Evolutionary conservation across 2,113 vertebrate genomes (phyloP).

Genomic region (Neoarius graeffei): DNA sequence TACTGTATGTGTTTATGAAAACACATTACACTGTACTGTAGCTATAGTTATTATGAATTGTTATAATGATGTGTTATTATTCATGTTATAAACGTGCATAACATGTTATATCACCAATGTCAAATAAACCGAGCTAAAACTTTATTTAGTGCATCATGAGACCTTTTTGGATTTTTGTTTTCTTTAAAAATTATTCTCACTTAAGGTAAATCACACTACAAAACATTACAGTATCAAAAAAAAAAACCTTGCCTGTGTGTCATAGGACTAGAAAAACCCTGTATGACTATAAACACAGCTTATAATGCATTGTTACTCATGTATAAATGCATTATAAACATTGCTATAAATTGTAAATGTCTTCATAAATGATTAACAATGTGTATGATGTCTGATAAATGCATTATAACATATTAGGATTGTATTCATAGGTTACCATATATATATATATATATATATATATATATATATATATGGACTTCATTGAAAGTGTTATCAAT

Average conservation of each 20-base stretch:
- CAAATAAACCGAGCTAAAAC: background rate
- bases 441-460: no score
- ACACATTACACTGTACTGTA: background rate
- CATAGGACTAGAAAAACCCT: no score
- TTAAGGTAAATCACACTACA: background rate
- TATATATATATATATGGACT: background rate
- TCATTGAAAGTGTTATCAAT: background rate
- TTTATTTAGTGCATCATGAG: background rate
- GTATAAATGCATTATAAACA: background rate
- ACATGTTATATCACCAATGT: background rate
- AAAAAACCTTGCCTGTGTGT: background rate
- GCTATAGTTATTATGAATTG: background rate
- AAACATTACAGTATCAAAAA: background rate
- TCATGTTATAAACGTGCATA: background rate
- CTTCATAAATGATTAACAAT: background rate
- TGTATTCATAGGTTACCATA: background rate
- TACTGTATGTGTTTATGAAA: background rate
- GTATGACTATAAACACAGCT: background rate
- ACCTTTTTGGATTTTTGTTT: background rate
- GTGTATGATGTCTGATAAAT: background rate
- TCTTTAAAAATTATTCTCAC: background rate
- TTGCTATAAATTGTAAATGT: no score
- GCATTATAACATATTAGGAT: background rate
- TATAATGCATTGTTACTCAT: background rate
- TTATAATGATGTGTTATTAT: background rate